Base-by-base conservation (phyloP, 2,888 invertebrate genomes). In the Hemistola chrysoprasaria region DNA sequence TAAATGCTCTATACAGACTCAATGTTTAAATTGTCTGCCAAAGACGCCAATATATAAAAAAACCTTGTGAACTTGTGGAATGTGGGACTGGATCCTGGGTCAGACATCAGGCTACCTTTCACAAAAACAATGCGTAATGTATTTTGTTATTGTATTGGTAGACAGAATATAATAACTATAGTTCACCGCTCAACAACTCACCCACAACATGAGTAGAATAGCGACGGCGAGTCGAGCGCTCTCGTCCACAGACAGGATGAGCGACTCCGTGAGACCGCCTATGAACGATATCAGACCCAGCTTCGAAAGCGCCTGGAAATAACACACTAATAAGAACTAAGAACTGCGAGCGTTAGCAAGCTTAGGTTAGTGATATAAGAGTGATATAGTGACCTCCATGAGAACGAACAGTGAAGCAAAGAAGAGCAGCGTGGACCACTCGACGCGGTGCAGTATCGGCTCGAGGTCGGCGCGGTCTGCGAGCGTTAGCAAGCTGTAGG, bases 391-490 rank as follows among this genome's bases (percentile, higher is more conserved):
- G 30, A 93, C 93, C 90, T 96, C 95, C 95, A 96, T 96, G 1
- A 96, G 85, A 26, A 95, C 92, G 62, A 96, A 96, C 0, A 96
- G 80, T 0, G 95, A 93, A 0, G 95, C 95, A 63, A 96, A 96
- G 80, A 96, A 96, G 22, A 96, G 78, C 2, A 96, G 78, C 0
- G 96, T 97, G 1, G 95, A 94, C 97, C 97, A 97, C 77, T 97
- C 97, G 0, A 97, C 95, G 40, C 96, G 86, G 5, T 94, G 93
- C 54, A 97, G 85, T 23, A 97, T 91, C 0, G 94, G 93, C 67
- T 97, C 97, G 59, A 97, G 81, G 62, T 97, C 95, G 41, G 93
- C 92, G 2, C 84, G 55, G 24, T 73, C 73, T 0, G 95, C 93
- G 29, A 96, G 72, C 3, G 95, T 91, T 20, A 97, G 90, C 10